phyloP scores from a whole-genome alignment of 2,113 vertebrate species.

The Fregetta grallaria region DNA sequence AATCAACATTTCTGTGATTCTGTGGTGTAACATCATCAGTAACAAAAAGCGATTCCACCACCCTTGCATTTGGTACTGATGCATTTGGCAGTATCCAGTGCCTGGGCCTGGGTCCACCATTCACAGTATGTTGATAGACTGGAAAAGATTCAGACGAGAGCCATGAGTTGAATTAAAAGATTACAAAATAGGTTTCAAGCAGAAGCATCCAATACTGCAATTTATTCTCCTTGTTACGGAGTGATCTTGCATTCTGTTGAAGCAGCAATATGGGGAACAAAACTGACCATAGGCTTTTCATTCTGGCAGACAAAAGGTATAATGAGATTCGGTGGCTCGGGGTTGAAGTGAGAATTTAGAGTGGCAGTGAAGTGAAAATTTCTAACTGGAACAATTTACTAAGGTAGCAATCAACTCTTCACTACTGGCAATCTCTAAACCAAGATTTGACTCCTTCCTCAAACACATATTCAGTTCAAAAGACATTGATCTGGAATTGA shows the following conservation, averaged over 20 bases:
- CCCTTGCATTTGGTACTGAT: not conserved
- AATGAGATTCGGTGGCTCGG: not conserved
- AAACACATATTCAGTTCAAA: not conserved
- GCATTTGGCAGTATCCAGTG: not conserved
- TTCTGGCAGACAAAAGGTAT: not conserved
- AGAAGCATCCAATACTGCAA: not conserved
- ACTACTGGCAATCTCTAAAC: not conserved
- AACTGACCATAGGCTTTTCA: not conserved
- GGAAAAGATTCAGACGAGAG: not conserved
- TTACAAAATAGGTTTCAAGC: not conserved
- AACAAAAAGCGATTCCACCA: not conserved
- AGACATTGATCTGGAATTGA: not conserved
- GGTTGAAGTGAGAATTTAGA: not conserved
- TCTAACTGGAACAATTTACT: not conserved
- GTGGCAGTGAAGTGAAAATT: not conserved
- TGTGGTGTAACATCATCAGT: not conserved
- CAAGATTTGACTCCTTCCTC: not conserved
- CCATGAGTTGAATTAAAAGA: not conserved
- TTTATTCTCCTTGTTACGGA: not conserved
- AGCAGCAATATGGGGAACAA: not conserved
- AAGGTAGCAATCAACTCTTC: not conserved
- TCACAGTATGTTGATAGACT: not conserved
- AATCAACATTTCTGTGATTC: fast-evolving
- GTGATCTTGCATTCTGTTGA: not conserved
- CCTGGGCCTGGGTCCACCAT: not conserved